Evolutionary conservation across 2,888 invertebrate species (phyloP).

Genomic region (Aethes cnicana): DNA sequence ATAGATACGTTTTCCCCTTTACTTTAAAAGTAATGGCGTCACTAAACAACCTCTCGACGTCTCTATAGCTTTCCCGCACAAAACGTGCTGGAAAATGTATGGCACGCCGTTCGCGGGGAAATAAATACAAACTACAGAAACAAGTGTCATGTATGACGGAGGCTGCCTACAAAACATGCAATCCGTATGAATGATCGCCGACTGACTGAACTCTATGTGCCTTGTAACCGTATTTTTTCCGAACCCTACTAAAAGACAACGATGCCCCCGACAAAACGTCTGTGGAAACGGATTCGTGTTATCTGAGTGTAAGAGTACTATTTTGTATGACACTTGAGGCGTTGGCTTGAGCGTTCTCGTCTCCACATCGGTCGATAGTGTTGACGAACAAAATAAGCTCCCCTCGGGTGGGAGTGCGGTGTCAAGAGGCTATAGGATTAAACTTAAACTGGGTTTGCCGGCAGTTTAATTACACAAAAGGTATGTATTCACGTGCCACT

Average conservation of each 20-base stretch:
- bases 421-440: constrained; percentile 82
- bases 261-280: constrained; percentile 41
- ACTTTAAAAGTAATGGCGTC: constrained; percentile 34
- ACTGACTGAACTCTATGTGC: constrained; percentile 64
- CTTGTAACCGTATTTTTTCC: constrained; percentile 61
- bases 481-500: constrained; percentile 65
- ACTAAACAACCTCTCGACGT: constrained; percentile 45
- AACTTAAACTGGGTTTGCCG: constrained; percentile 80
- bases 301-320: constrained; percentile 56
- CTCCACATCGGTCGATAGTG: constrained; percentile 76
- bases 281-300: constrained; percentile 59
- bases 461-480: constrained; percentile 81
- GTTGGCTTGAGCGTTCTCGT: constrained; percentile 63
- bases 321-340: constrained; percentile 61
- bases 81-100: constrained; percentile 44
- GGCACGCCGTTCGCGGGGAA: constrained; percentile 51
- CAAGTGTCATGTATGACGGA: constrained; percentile 59
- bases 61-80: constrained; percentile 40
- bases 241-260: constrained; percentile 54
- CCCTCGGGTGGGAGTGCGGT: constrained; percentile 71
- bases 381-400: constrained; percentile 81
- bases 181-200: constrained; percentile 68
- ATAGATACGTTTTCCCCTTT: constrained; percentile 21
- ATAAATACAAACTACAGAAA: constrained; percentile 63
- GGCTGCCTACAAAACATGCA: constrained; percentile 69